A percentile compares a stretch with the other conserved stretches of the same genome.
Evolutionary conservation across 64 coral and sea anemone genomes (phyloP).

Genomic region (Montipora cactus): DNA sequence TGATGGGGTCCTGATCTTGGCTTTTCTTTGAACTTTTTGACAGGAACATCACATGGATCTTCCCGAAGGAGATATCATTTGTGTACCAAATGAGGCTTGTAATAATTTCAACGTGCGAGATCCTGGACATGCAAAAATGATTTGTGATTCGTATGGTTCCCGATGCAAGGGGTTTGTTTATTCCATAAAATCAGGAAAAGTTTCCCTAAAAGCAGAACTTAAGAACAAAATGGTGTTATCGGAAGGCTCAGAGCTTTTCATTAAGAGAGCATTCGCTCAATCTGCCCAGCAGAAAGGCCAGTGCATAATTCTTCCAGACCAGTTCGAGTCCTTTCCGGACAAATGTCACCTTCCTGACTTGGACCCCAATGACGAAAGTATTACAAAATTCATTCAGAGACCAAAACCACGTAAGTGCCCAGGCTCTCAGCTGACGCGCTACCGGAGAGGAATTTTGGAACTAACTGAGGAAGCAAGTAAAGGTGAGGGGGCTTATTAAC

Average conservation of each 20-base stretch:
- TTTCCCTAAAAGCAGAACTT: constrained; percentile 36
- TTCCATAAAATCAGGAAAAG: neutral
- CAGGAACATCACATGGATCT: constrained; percentile 54
- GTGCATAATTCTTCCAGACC: constrained; percentile 17
- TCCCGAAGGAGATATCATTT: constrained; percentile 48
- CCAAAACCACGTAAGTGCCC: constrained; percentile 32
- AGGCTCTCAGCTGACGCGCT: constrained; percentile 57
- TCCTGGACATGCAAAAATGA: neutral
- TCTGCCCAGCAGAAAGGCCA: neutral
- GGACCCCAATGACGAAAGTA: constrained; percentile 42
- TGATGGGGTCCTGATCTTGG: no score
- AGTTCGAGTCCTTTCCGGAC: constrained; percentile 1
- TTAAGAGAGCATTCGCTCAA: constrained; percentile 37
- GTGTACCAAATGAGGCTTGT: constrained; percentile 25
- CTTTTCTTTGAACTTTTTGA: neutral
- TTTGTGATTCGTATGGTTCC: constrained; percentile 40
- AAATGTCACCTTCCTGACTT: constrained; percentile 46
- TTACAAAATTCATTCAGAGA: neutral
- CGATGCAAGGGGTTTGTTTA: constrained; percentile 77
- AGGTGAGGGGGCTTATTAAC: neutral
- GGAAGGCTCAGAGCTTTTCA: neutral
- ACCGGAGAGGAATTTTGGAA: constrained; percentile 44
- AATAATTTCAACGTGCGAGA: neutral
- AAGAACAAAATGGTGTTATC: constrained; percentile 28
- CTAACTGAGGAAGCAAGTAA: constrained; percentile 14